These are phyloP conservation scores for Ailurus styani DNA, from an alignment of 2,113 vertebrate species.

Conservation along the genomic window DNA sequence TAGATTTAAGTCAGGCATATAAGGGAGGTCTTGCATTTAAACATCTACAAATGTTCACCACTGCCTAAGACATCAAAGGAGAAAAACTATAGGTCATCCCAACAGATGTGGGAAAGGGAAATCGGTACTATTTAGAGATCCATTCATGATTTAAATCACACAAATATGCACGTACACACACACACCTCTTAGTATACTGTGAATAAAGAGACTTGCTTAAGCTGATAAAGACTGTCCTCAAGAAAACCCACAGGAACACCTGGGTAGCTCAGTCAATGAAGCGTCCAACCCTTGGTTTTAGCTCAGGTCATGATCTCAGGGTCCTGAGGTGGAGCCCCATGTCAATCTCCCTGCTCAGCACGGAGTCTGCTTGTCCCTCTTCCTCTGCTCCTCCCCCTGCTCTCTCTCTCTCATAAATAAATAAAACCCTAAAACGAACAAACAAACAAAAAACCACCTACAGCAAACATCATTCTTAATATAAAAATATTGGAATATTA, in stretches of 20 bases:
- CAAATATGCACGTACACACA: rapidly evolving
- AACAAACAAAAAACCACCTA: background rate
- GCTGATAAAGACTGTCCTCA: background rate
- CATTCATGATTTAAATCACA: background rate
- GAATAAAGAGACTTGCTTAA: background rate
- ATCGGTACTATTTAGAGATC: background rate
- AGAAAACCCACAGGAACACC: background rate
- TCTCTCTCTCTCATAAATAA: background rate
- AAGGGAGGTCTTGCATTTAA: background rate
- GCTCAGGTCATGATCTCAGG: background rate
- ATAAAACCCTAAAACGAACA: background rate
- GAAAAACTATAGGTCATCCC: background rate
- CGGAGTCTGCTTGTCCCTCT: background rate
- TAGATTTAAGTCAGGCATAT: background rate
- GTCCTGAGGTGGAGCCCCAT: background rate
- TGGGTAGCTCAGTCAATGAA: background rate
- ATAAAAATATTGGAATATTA: background rate
- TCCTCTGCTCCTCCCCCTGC: background rate
- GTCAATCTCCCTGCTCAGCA: background rate
- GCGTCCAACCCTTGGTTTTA: background rate
- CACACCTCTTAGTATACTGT: background rate
- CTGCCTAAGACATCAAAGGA: background rate
- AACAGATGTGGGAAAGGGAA: background rate
- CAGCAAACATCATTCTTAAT: background rate
- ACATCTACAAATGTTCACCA: background rate